Conservation (phyloP, 2,797 vertebrate genomes). For the Poecilia gillii region DNA sequence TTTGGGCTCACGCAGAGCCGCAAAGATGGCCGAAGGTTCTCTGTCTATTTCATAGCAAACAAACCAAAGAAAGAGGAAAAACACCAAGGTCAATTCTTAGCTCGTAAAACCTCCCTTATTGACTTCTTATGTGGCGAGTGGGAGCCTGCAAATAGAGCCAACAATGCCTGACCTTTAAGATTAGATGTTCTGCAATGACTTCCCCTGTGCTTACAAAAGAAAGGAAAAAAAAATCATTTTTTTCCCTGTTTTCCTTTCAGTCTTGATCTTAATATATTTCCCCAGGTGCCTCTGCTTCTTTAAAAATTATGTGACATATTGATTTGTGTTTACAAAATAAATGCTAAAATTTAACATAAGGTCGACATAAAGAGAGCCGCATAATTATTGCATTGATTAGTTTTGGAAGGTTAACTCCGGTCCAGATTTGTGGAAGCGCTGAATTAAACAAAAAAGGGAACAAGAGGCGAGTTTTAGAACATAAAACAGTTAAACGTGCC, state of each 20-base stretch:
- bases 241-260: not conserved
- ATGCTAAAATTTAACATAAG: not conserved
- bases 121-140: not conserved
- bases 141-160: conserved; percentile 1
- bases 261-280: conserved; percentile 1
- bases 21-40: not conserved
- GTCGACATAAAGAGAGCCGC: not conserved
- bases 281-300: not conserved
- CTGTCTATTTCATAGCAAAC: not conserved
- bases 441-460: not conserved
- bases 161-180: conserved; percentile 1
- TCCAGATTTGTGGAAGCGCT: not conserved
- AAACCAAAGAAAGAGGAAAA: not conserved
- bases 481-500: not conserved
- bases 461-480: not conserved
- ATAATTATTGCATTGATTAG: not conserved
- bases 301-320: not conserved
- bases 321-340: not conserved
- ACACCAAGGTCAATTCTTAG: not conserved
- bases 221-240: not conserved
- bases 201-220: not conserved
- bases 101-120: not conserved
- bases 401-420: not conserved
- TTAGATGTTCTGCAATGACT: not conserved
- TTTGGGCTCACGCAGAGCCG: not conserved